A percentile compares a stretch with the other conserved stretches of the same genome.
Conservation (phyloP, 2,113 vertebrate genomes). For the Rhea americana region DNA sequence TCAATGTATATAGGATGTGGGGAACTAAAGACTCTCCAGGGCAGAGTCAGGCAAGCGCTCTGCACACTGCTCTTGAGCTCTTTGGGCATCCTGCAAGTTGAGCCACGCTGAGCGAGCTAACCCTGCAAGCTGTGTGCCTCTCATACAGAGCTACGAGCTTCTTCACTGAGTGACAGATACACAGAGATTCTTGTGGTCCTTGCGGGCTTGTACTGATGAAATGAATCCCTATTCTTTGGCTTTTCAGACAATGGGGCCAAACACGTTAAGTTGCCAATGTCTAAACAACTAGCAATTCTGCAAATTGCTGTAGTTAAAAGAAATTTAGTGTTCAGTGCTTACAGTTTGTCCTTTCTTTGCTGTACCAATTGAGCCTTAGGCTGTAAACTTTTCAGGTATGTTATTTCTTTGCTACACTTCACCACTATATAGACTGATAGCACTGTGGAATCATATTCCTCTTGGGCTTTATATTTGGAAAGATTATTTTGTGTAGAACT, state of each 20-base stretch:
- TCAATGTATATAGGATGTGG: not conserved
- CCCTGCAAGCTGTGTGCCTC: not conserved
- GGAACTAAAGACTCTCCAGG: not conserved
- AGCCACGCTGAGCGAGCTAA: not conserved
- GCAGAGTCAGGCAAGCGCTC: not conserved
- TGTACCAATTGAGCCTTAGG: not conserved
- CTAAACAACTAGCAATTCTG: not conserved
- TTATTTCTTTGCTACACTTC: not conserved
- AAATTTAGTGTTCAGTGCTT: not conserved
- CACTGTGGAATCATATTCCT: not conserved
- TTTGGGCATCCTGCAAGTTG: not conserved
- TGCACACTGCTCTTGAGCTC: not conserved
- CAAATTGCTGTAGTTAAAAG: not conserved
- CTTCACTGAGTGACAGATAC: not conserved
- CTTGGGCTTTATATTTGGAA: not conserved
- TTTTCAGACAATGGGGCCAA: not conserved
- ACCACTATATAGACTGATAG: not conserved
- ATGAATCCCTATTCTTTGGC: not conserved
- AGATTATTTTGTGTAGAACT: not conserved
- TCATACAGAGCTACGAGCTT: not conserved
- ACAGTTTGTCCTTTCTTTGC: not conserved
- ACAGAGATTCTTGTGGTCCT: not conserved
- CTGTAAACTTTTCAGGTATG: not conserved
- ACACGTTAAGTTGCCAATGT: not conserved
- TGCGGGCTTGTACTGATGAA: not conserved